Percentiles rank a stretch among this genome's conserved stretches.
phyloP scores from a whole-genome alignment of 2,797 vertebrate genomes.

The Microctenopoma stevenorrisi region DNA sequence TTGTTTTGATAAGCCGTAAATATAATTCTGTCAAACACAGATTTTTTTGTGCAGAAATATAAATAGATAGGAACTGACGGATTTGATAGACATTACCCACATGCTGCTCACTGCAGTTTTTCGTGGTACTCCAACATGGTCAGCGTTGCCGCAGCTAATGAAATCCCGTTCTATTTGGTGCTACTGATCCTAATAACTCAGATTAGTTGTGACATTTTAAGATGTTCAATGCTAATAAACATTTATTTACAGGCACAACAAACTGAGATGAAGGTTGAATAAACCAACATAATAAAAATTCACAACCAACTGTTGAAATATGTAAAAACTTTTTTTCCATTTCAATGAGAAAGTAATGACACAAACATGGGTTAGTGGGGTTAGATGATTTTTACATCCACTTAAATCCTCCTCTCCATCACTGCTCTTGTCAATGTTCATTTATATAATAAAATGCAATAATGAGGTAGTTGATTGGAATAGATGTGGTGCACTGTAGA shows the following conservation, averaged over 20 bases:
- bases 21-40: conserved; percentile 29
- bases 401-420: conserved; percentile 33
- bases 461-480: conserved; percentile 68
- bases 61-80: neutral
- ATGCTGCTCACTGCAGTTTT: conserved; percentile 3
- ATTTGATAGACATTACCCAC: conserved; percentile 5
- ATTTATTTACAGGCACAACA: neutral
- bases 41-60: conserved; percentile 2
- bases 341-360: neutral
- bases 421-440: conserved; percentile 39
- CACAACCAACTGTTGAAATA: neutral
- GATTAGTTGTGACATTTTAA: neutral
- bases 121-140: neutral
- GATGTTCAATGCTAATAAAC: neutral
- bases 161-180: neutral
- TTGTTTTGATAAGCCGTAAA: conserved; percentile 26
- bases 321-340: neutral
- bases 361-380: neutral
- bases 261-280: neutral
- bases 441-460: conserved; percentile 58
- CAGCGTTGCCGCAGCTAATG: too few species aligned
- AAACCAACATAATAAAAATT: neutral
- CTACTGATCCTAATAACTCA: neutral
- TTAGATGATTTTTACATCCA: neutral
- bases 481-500: conserved; percentile 47